Percentiles rank a stretch among this genome's conserved stretches.
Conservation (phyloP, 2,888 invertebrate species). For the Apamea sordens region DNA sequence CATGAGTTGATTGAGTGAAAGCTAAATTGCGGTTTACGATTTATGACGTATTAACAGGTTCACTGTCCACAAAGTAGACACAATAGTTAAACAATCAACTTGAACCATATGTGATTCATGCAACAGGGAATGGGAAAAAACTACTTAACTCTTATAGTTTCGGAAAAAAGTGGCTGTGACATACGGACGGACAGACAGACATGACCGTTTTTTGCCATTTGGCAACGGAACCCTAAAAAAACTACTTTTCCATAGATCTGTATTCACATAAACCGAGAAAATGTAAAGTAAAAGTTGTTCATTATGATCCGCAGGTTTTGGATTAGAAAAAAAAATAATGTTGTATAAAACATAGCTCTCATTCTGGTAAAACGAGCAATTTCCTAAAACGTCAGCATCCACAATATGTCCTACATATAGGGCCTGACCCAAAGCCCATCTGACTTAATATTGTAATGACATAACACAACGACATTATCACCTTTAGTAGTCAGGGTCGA, state of each 20-base stretch:
- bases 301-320: background rate
- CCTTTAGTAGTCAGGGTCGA: background rate
- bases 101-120: no score
- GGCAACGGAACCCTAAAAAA: no score
- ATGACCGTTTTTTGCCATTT: no score
- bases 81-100: no score
- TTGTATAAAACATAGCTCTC: background rate
- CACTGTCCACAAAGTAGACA: no score
- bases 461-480: background rate
- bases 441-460: background rate
- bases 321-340: background rate
- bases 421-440: background rate
- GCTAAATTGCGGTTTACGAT: no score
- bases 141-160: no score
- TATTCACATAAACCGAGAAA: background rate
- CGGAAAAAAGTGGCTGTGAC: no score
- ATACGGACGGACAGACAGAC: no score
- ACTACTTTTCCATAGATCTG: background rate
- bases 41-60: no score
- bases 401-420: background rate
- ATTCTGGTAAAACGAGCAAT: background rate
- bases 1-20: no score
- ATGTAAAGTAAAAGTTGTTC: background rate
- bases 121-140: no score
- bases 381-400: background rate